Base-by-base conservation (phyloP, 1,140 invertebrate species). In the Galendromus occidentalis region DNA sequence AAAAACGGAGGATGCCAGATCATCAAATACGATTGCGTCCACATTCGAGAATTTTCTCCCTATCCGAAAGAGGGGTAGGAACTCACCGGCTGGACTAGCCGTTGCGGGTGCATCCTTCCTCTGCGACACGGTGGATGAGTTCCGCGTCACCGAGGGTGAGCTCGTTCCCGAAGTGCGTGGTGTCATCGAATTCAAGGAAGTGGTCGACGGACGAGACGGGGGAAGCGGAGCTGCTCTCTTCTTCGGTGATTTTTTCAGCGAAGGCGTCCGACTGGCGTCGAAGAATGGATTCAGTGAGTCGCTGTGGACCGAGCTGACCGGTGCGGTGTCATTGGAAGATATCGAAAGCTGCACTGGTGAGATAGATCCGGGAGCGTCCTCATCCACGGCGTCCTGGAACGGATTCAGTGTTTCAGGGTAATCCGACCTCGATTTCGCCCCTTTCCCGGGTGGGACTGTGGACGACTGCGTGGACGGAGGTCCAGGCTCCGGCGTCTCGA, bases 381-480 rank as follows among this genome's bases (percentile, higher is more conserved):
- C 82, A 64, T 83, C 83, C 44, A 80, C 71, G 64, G 71, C 72
- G 68, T 71, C 76, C 14, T 74, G 82, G 75, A 88, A 88, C 28
- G 72, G 72, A 68, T 74, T 73, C 47, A 69, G 45, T 17, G 70
- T 47, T 17, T 68, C 66, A 14, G 70, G 70, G 63, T 71, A 70
- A 6, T 59, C 22, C 20, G 14, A 17, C 25, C 2, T 4, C 33
- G 33, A 9, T 39, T 39, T 39, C 9, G 4, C 33, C 4, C 4
- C 33, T 9, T 39, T 39, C 4, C 4, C 33, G 9, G 33, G 33
- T 6, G 33, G 4, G 4, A 9, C 4, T 9, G 33, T 39, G 33
- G 33, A 9, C 33, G 33, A 17, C 25, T 59, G 14, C 2, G 2
- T 17, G 22, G 51, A 25, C 22, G 51, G 45, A 65, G 65, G 12